phyloP scores from a whole-genome alignment of 30 jellyfish, hydroid and myxozoan genomes.

The Hydra vulgaris region DNA sequence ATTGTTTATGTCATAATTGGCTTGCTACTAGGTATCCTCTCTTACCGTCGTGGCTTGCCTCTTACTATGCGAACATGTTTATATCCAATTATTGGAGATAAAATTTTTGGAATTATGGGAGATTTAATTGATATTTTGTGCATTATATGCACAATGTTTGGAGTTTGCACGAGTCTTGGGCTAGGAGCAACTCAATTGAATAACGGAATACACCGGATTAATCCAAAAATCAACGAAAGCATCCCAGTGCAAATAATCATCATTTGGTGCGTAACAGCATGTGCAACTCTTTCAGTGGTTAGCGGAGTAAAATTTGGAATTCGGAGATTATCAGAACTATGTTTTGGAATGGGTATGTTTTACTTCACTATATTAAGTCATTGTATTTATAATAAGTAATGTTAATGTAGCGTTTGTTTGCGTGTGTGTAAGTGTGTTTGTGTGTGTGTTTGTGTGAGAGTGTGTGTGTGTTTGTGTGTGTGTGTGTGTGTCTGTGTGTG shows the following conservation, averaged over 20 bases:
- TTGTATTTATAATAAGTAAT: too few species aligned
- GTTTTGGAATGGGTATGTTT: slow-evolving; percentile 72
- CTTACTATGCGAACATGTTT: slow-evolving; percentile 88
- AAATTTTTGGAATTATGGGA: slow-evolving; percentile 63
- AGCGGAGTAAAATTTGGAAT: slow-evolving; percentile 81
- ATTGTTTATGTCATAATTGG: slow-evolving; percentile 78
- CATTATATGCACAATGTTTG: slow-evolving; percentile 85
- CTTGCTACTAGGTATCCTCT: slow-evolving; percentile 56
- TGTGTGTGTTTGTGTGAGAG: too few species aligned
- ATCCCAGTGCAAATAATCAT: slow-evolving; percentile 49
- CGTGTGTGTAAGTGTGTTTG: too few species aligned
- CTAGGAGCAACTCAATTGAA: slow-evolving; percentile 80
- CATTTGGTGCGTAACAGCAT: slow-evolving; percentile 83
- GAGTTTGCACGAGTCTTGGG: slow-evolving; percentile 95
- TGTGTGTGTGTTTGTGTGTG: too few species aligned
- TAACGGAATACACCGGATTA: slow-evolving; percentile 62
- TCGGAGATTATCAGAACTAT: slow-evolving; percentile 73
- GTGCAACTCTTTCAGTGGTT: slow-evolving; percentile 82
- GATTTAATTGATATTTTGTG: slow-evolving; percentile 76
- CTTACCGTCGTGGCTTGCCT: slow-evolving; percentile 77
- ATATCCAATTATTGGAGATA: slow-evolving; percentile 82
- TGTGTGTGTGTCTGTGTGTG: too few species aligned
- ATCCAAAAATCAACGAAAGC: slow-evolving; percentile 33
- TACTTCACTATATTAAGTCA: background rate
- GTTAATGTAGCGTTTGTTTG: too few species aligned